phyloP scores from a whole-genome alignment of 1,140 invertebrate genomes.

The Hirudo medicinalis region DNA sequence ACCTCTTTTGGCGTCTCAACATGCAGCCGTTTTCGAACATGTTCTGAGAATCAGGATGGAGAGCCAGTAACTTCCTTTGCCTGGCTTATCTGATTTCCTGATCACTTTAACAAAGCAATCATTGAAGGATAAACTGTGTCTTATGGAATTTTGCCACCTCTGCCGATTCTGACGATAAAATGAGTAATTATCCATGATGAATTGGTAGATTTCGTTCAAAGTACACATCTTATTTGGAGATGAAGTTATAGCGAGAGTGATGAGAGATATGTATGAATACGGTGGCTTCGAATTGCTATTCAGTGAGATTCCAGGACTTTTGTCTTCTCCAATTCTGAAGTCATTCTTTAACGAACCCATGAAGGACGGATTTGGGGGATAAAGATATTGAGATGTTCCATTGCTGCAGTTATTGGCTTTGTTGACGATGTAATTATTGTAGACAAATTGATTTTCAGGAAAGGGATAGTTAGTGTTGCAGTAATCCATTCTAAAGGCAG shows the following conservation, averaged over 20 bases:
- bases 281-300: slow-evolving; percentile 61
- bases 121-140: slow-evolving; percentile 83
- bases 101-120: slow-evolving; percentile 99
- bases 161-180: slow-evolving; percentile 95
- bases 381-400: too few species aligned
- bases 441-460: too few species aligned
- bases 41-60: slow-evolving; percentile 94
- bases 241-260: slow-evolving; percentile 98
- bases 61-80: slow-evolving; percentile 87
- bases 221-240: slow-evolving; percentile 90
- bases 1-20: slow-evolving; percentile 85
- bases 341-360: too few species aligned
- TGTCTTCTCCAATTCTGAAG: too few species aligned
- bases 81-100: slow-evolving; percentile 91
- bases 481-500: too few species aligned
- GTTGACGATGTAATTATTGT: too few species aligned
- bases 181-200: slow-evolving; percentile 92
- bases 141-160: slow-evolving; percentile 96
- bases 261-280: slow-evolving; percentile 96
- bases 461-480: too few species aligned
- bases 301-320: too few species aligned
- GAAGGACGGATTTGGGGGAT: too few species aligned
- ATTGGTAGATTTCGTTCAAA: slow-evolving; percentile 95
- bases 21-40: slow-evolving; percentile 99
- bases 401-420: too few species aligned